phyloP scores from a whole-genome alignment of 1,140 invertebrate genomes.

The Holotrichia oblita region DNA sequence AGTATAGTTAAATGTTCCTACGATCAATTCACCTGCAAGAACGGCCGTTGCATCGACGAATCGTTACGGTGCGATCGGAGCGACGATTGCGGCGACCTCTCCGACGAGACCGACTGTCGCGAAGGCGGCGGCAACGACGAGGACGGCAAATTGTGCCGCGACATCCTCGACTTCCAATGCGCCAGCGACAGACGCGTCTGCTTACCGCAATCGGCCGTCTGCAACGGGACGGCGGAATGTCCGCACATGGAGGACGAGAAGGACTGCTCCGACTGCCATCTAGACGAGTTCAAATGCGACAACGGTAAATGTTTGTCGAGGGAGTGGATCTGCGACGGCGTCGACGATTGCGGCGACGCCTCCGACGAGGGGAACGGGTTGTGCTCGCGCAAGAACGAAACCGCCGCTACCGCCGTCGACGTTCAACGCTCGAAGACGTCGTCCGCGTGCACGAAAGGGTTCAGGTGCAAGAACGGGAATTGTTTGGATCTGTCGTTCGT shows the following conservation, averaged over 20 bases:
- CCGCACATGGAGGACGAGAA: slow-evolving; percentile 72
- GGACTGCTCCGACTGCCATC: slow-evolving; percentile 63
- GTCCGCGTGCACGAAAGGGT: slow-evolving; percentile 63
- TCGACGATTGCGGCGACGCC: slow-evolving; percentile 71
- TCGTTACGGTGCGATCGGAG: slow-evolving; percentile 79
- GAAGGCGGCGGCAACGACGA: not conserved
- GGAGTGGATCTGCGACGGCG: slow-evolving; percentile 74
- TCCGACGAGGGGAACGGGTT: slow-evolving; percentile 70
- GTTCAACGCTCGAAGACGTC: slow-evolving; percentile 54
- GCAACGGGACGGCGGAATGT: slow-evolving; percentile 71
- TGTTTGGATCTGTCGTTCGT: slow-evolving; percentile 70
- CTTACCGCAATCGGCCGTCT: slow-evolving; percentile 55
- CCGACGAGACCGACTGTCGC: slow-evolving; percentile 62
- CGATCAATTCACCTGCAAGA: slow-evolving; percentile 64
- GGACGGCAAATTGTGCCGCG: slow-evolving; percentile 20
- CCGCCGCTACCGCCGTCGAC: not conserved
- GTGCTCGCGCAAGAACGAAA: slow-evolving; percentile 55
- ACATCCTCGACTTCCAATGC: slow-evolving; percentile 65
- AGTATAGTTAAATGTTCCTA: not conserved
- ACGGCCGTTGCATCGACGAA: slow-evolving; percentile 74
- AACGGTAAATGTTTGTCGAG: slow-evolving; percentile 66
- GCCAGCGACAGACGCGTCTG: slow-evolving; percentile 65
- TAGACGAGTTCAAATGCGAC: slow-evolving; percentile 68
- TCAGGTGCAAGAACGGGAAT: slow-evolving; percentile 68
- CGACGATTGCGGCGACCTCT: slow-evolving; percentile 74